These are phyloP conservation scores for Eulemur coronatus DNA, from an alignment of 2,797 vertebrate genomes.

Conservation along the genomic window DNA sequence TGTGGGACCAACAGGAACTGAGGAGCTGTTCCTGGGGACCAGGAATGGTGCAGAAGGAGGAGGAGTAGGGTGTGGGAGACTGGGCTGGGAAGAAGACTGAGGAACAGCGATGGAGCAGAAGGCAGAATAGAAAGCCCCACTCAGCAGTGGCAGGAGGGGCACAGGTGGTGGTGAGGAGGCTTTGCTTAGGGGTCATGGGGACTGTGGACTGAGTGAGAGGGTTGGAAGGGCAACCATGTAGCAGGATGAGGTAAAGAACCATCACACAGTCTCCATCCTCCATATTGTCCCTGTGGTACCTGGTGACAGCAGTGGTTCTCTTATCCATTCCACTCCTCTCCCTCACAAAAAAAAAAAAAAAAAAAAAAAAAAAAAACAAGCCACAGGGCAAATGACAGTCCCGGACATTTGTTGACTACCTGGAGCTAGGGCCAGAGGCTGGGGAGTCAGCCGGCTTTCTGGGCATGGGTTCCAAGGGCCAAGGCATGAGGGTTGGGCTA, in stretches of 20 bases:
- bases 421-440: neutral
- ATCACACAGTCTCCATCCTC: neutral
- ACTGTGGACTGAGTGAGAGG: neutral
- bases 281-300: neutral
- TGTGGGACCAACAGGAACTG: neutral
- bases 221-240: neutral
- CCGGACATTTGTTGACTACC: neutral
- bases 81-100: neutral
- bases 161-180: neutral
- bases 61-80: neutral
- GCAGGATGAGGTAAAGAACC: neutral
- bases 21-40: neutral
- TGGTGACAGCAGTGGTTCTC: neutral
- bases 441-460: neutral
- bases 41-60: neutral
- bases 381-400: neutral
- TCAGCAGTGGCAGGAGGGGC: neutral
- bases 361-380: neutral
- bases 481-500: neutral
- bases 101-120: neutral
- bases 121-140: neutral
- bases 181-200: neutral
- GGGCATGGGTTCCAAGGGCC: neutral
- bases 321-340: neutral
- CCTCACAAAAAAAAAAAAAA: neutral